Evolutionary conservation across 37 sponge, comb jelly and placozoan genomes (phyloP), one percentile per base, ranked within the genome.

Genomic region (Beroe ovata): DNA sequence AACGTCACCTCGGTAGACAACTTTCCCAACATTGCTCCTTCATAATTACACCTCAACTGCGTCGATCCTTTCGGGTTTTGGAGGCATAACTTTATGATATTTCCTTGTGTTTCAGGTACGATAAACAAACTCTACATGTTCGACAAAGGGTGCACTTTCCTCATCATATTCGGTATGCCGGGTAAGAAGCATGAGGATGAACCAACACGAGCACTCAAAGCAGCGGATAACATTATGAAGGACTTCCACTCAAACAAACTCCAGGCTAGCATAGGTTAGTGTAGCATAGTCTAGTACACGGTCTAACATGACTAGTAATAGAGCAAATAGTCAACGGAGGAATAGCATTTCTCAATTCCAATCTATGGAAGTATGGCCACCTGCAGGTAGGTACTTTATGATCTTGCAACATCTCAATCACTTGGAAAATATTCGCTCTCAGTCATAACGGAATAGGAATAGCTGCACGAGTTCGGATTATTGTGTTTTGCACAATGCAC

Each of bases 131-230:
- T 96, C 29, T 96, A 94, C 72, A 96, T 94, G 94, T 96, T 96
- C 92, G 96, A 96, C 64, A 96, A 96, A 91, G 97, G 97, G 4
- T 96, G 97, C 60, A 96, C 97, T 0, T 95, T 95, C 59, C 92
- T 96, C 34, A 93, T 93, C 71, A 90, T 96, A 39, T 96, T 96
- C 93, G 97, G 97, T 38, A 90, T 96, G 19, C 97, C 97, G 8
- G 92, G 95, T 64, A 93, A 91, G 42, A 93, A 91, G 60, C 92
- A 94, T 64, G 97, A 96, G 89, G 93, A 96, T 40, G 93, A 92
- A 38, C 34, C 94, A 0, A 39, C 72, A 3, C 90, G 95, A 60
- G 95, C 97, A 42, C 88, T 96, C 19, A 90, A 88, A 64, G 92
- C 96, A 59, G 91, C 96, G 16, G 64, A 88, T 25, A 58, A 58